Evolutionary conservation across 2,888 invertebrate species (phyloP).

Genomic region (Cryptosula pallasiana): DNA sequence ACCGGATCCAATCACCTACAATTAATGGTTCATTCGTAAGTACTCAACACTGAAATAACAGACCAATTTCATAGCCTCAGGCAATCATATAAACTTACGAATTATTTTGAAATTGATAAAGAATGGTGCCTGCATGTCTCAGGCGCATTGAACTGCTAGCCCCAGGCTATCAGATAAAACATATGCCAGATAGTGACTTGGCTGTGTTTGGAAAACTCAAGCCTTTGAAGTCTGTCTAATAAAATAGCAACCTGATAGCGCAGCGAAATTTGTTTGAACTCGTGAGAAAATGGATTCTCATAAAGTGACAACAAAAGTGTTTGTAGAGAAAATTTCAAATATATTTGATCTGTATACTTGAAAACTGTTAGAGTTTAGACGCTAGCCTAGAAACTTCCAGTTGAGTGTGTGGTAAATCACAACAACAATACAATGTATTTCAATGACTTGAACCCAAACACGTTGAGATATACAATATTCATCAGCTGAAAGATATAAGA

Average conservation of each 20-base stretch:
- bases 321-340: too few species aligned
- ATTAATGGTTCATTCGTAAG: not conserved
- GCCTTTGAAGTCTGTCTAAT: not conserved
- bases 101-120: constrained; percentile 20
- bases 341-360: too few species aligned
- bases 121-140: not conserved
- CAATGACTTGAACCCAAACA: too few species aligned
- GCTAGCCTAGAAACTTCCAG: too few species aligned
- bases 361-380: too few species aligned
- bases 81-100: not conserved
- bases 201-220: not conserved
- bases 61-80: not conserved
- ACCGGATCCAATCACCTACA: not conserved
- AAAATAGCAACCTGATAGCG: not conserved
- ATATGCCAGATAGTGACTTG: not conserved
- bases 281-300: too few species aligned
- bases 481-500: too few species aligned
- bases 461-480: too few species aligned
- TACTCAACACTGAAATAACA: not conserved
- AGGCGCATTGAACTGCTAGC: not conserved
- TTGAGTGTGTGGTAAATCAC: too few species aligned
- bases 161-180: not conserved
- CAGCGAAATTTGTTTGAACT: not conserved
- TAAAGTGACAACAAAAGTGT: too few species aligned
- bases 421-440: too few species aligned